Percentiles rank a stretch among this genome's conserved stretches.
Evolutionary conservation across 2,888 invertebrate genomes (phyloP).

Genomic region (Brachyopa scutellaris): DNA sequence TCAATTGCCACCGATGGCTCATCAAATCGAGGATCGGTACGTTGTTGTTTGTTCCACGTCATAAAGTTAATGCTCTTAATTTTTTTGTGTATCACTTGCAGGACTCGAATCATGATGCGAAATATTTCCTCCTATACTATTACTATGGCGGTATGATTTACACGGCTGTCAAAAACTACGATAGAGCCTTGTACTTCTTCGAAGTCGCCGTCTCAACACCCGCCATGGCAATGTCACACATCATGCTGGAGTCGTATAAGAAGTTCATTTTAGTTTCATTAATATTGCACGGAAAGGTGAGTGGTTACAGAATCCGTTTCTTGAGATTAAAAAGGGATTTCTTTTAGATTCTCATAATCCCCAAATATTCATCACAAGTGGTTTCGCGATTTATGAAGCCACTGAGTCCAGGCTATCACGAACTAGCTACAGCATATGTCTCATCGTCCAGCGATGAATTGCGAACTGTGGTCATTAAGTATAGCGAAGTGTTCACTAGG

Average conservation of each 20-base stretch:
- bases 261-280: constrained; percentile 96
- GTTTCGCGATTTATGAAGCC: constrained; percentile 93
- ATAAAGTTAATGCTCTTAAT: constrained; percentile 32
- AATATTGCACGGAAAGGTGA: constrained; percentile 94
- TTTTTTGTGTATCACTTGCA: constrained; percentile 78
- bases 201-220: constrained; percentile 98
- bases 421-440: constrained; percentile 91
- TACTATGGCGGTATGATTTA: constrained; percentile 99
- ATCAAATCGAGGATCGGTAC: constrained; percentile 55
- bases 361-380: constrained; percentile 96
- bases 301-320: background rate
- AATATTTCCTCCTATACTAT: constrained; percentile 94
- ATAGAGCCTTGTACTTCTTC: constrained; percentile 96
- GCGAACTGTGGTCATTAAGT: constrained; percentile 87
- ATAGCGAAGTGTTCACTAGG: constrained; percentile 90
- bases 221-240: constrained; percentile 95
- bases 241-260: constrained; percentile 98
- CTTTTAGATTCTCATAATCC: constrained; percentile 85
- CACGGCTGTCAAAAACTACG: constrained; percentile 95
- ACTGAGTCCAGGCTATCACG: constrained; percentile 93
- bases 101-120: constrained; percentile 86
- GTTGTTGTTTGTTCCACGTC: background rate
- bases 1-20: constrained; percentile 88
- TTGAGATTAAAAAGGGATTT: background rate
- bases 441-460: constrained; percentile 89